Base-by-base conservation (phyloP, 2,797 vertebrate genomes). In the Myripristis jacobus region DNA sequence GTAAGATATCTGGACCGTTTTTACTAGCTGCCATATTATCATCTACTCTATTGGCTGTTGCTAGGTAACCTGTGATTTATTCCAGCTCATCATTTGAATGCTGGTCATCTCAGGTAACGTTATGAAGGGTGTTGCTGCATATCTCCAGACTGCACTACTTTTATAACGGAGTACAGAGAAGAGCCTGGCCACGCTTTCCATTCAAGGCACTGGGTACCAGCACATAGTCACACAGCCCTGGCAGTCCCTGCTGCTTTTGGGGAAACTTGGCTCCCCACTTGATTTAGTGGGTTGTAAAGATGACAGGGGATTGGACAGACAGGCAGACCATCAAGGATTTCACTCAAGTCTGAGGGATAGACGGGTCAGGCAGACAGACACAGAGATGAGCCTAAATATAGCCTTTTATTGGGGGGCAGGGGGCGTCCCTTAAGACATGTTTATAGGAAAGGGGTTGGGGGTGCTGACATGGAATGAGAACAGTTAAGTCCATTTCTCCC, bases 331-430 rank as follows among this genome's bases (percentile, higher is more conserved):
- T 66, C 2, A 15, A 69, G 84, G 72, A 82, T 86, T 87, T 82
- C 66, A 51, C 44, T 69, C 64, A 80, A 64, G 76, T 75, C 77
- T 52, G 74, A 75, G 6, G 24, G 70, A 83, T 55, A 65, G 81
- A 73, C 27, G 56, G 65, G 65, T 75, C 59, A 52, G 43, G 66
- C 75, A 63, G 70, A 83, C 52, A 73, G 67, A 73, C 64, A 66
- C 18, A 53, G 60, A 59, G 68, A 52, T 47, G n/a, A 16, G 29
- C 19, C 79, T 88, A 83, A 81, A 83, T 79, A 87, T 88, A 89
- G 57, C 18, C 50, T 65, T 79, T 87, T 85, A 83, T 83, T 81
- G 65, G 66, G 58, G 67, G 66, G 47, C 43, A 10, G 53, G 52
- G 83, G 43, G 62, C 5, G 2, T 73, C 69, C 58, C 77, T 47